Evolutionary conservation across 1,140 invertebrate species (phyloP), one percentile per base, ranked within the genome.

Genomic region (Drosophila jambulina): DNA sequence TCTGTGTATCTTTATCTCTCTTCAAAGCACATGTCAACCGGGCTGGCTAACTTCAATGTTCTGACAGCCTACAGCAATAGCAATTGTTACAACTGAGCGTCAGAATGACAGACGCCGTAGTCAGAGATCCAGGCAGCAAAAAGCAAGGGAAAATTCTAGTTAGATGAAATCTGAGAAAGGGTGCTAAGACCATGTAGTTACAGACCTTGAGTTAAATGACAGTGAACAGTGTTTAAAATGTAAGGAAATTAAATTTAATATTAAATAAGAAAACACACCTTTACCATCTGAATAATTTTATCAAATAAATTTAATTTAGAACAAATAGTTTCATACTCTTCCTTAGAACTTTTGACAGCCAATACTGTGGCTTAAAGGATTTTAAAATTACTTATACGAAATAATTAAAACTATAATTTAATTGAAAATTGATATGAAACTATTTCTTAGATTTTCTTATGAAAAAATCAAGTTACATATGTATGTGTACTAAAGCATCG

Each of bases 21-120:
- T 69, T 49, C 75, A 70, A 25, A 70, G 68, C 64, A 85, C 82
- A 82, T 70, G 78, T 90, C 86, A 88, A 23, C 74, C 69, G 64
- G 59, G 46, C 63, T 67, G 51, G 62, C 43, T 58, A 72, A 69
- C 60, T 80, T 84, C 78, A 79, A 75, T 77, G 81, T 91, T 76
- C 84, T 88, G 85, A 90, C 85, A 91, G 82, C 78, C 68, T 38
- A 38, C 53, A 56, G 53, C 21, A 56, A 56, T 19, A 38, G 34
- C 15, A 56, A 56, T 25, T 25, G 53, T 56, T 56, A 60, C 69
- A 81, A 75, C 62, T 48, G 17, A 79, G 45, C 75, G 51, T 48
- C 64, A 65, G 42, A 78, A 53, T 65, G 72, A 71, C 82, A 79
- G 61, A 36, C 65, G 59, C 21, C 53, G 32, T 21, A 54, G 56